These are phyloP conservation scores for Athene noctua DNA, from an alignment of 2,113 vertebrate genomes.

Conservation along the genomic window DNA sequence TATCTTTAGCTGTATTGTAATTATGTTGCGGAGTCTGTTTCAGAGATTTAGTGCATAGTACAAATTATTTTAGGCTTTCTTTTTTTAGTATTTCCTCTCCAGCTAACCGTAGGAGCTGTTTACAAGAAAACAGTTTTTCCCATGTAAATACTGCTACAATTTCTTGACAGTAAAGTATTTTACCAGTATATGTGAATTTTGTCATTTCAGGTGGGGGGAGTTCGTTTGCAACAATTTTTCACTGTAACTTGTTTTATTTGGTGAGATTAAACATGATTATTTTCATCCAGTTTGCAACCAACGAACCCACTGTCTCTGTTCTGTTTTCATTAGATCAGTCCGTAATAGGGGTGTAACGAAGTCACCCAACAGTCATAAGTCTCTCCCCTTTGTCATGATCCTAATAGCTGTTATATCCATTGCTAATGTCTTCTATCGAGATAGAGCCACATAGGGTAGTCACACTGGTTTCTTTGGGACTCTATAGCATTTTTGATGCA, in stretches of 20 bases:
- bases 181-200: background rate
- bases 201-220: background rate
- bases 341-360: background rate
- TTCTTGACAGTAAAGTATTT: background rate
- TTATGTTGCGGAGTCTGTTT: background rate
- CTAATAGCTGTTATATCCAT: background rate
- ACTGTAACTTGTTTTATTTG: rapidly evolving
- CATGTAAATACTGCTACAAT: background rate
- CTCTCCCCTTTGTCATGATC: background rate
- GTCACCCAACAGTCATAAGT: background rate
- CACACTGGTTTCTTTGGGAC: background rate
- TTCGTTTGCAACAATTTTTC: background rate
- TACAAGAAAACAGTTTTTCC: background rate
- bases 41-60: background rate
- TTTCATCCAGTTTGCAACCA: background rate
- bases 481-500: background rate
- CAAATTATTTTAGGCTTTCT: background rate
- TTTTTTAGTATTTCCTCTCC: background rate
- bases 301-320: background rate
- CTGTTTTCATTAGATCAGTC: background rate
- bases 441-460: background rate
- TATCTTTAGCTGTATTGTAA: background rate
- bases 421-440: background rate
- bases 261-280: background rate
- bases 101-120: background rate